Conservation (phyloP, 2,888 invertebrate genomes). For the Oasisia sp. region DNA sequence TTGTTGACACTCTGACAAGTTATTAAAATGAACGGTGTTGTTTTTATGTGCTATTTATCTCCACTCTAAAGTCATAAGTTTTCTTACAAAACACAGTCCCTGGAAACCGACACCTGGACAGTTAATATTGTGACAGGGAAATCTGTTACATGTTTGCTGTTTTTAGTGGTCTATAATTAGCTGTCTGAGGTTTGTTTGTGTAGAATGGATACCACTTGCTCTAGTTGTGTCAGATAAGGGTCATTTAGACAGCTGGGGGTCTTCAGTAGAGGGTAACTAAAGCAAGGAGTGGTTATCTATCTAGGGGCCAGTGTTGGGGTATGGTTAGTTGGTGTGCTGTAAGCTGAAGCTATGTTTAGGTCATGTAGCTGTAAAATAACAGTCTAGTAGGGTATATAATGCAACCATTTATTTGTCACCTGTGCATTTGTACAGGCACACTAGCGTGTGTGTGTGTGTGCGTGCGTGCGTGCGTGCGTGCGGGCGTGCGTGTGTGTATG, state of each 20-base stretch:
- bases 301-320: no score
- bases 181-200: background rate
- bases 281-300: no score
- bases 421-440: background rate
- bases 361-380: no score
- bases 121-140: background rate
- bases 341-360: no score
- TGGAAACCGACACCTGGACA: background rate
- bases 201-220: background rate
- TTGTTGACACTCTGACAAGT: background rate
- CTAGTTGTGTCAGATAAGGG: background rate
- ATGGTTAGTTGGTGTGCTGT: no score
- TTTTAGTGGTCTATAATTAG: background rate
- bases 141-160: background rate
- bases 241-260: no score
- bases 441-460: no score
- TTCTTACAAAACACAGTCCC: background rate
- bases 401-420: slow-evolving; percentile 7
- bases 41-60: background rate
- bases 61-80: background rate
- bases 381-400: background rate
- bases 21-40: background rate
- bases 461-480: no score
- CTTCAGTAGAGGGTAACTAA: no score
- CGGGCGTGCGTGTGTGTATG: no score